Percentiles rank a stretch among this genome's conserved stretches.
These are phyloP conservation scores for Triplophysa siluroides DNA, from an alignment of 2,113 vertebrate species.

Conservation along the genomic window DNA sequence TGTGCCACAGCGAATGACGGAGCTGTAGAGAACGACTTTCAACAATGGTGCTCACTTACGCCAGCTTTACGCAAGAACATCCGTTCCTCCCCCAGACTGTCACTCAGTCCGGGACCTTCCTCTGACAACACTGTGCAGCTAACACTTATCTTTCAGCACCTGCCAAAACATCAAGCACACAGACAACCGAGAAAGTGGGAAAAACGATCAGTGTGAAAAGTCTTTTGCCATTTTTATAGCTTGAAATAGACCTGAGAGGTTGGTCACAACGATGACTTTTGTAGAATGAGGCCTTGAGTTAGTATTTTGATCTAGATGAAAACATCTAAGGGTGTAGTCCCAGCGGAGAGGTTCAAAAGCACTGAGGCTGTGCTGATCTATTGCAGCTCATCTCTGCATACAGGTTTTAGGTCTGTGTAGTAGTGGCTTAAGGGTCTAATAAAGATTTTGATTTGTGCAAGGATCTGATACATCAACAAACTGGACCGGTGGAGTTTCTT, in stretches of 20 bases:
- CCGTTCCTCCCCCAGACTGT: neutral
- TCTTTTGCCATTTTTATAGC: neutral
- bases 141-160: neutral
- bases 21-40: neutral
- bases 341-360: neutral
- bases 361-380: neutral
- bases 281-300: neutral
- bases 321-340: neutral
- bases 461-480: too few relatives aligned
- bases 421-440: too few relatives aligned
- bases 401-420: neutral
- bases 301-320: neutral
- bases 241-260: neutral
- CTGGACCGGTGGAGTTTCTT: too few relatives aligned
- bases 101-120: neutral
- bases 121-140: neutral
- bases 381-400: neutral
- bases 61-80: neutral
- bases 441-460: too few relatives aligned
- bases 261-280: neutral
- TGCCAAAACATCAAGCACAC: conserved; percentile 5
- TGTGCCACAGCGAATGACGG: conserved; percentile 17
- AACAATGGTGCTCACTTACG: conserved; percentile 11
- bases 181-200: neutral
- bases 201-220: conserved; percentile 1